Base-by-base conservation (phyloP, 2,797 vertebrate species). In the Falco berigora region DNA sequence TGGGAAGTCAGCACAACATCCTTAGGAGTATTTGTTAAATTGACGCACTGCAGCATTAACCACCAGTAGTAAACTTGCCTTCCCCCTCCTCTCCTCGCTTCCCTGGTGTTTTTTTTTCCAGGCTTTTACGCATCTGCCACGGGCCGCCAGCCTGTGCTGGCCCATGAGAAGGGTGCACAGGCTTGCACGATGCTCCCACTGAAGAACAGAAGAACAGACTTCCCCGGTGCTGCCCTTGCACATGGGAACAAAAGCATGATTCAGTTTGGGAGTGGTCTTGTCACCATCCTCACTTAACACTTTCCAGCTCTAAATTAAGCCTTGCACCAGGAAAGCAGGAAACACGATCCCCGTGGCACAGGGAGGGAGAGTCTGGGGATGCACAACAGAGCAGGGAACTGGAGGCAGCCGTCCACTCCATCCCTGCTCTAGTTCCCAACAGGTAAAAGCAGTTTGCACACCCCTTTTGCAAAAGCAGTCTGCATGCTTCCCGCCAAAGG, bases 331-430 rank as follows among this genome's bases (percentile, higher is more conserved):
- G 62, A 32, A 38, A 24, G 40, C 1, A 18, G 27, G 46, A 8
- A 28, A 25, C 2, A 2, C 28, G 9, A 2, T 28, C 53, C 44
- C 59, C 1, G 4, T 2, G 30, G 69, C 42, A 5, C 3, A 0
- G 24, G 28, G 34, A 44, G 22, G 38, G 14, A 24, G 59, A 50
- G 10, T 52, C 18, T 1, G 10, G 17, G 42, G 42, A 44, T 44
- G 42, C 42, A 19, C 42, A 44, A 44, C 72, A 12, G 27, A 21
- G 52, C 18, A 1, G 16, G n/a, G 15, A 24, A 52, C 6, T 0
- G 11, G 34, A 18, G 8, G 36, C 59, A 8, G 49, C 5, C 0
- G 3, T 55, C 40, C 2, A 4, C 55, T 14, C 61, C 90, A 16
- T 6, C 88, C 79, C 50, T 5, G 28, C 11, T 13, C 59, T 4